Evolutionary conservation across 2,797 vertebrate species (phyloP).

Genomic region (Darevskia nairensis): DNA sequence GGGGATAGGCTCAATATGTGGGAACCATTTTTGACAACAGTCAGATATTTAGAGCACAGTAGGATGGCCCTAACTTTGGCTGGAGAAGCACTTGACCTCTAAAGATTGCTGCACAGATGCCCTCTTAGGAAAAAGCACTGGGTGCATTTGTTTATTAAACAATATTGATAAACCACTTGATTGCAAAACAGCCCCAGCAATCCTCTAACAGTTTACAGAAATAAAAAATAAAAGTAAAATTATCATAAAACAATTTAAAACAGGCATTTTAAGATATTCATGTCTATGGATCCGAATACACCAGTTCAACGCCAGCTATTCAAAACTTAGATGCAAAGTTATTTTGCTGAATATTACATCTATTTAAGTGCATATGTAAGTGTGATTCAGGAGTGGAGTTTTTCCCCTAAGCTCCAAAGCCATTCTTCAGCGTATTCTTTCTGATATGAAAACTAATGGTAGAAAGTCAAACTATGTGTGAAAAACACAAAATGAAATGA

Average conservation of each 20-base stretch:
- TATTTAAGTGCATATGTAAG: conserved; percentile 4
- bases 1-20: background rate
- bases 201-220: too few species aligned
- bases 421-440: background rate
- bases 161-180: too few species aligned
- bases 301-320: background rate
- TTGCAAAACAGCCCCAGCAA: too few species aligned
- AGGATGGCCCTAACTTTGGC: background rate
- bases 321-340: background rate
- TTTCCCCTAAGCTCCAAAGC: background rate
- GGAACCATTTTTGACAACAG: background rate
- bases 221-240: too few species aligned
- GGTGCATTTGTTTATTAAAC: too few species aligned
- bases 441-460: conserved; percentile 1
- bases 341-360: background rate
- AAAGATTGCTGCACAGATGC: background rate
- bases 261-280: background rate
- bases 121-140: background rate
- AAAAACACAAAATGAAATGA: conserved; percentile 2
- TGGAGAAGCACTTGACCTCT: background rate
- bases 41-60: background rate
- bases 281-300: background rate
- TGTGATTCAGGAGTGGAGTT: background rate
- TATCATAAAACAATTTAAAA: too few species aligned
- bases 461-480: background rate